A percentile compares a stretch with the other conserved stretches of the same genome.
Evolutionary conservation across 2,113 vertebrate species (phyloP).

Genomic region (Apodemus speciosus): DNA sequence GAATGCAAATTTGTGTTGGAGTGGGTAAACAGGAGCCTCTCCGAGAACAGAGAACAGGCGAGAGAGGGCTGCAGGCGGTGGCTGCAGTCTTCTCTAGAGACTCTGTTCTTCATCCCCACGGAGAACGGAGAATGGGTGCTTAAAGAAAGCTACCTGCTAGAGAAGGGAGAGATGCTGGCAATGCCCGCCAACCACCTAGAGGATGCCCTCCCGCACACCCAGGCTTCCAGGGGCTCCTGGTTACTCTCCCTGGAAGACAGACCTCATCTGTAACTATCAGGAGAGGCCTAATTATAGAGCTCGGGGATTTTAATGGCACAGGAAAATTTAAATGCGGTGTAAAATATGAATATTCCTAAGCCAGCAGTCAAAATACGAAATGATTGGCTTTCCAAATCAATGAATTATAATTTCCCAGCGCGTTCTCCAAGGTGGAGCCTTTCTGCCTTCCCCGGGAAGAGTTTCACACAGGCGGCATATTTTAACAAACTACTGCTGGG

Average conservation of each 20-base stretch:
- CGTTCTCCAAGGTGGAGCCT: constrained; percentile 71
- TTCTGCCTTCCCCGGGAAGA: constrained; percentile 54
- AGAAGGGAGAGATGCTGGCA: constrained; percentile 60
- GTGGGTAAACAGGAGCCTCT: constrained; percentile 5
- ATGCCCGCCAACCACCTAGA: constrained; percentile 9
- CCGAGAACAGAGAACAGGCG: neutral
- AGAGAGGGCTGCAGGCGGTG: neutral
- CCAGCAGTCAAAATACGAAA: constrained; percentile 81
- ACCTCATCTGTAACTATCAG: constrained; percentile 86
- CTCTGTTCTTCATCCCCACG: constrained; percentile 22
- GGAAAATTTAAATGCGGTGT: constrained; percentile 88
- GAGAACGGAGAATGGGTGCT: constrained; percentile 5
- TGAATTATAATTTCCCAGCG: constrained; percentile 78
- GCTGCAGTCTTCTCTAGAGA: neutral
- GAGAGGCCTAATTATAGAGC: constrained; percentile 89
- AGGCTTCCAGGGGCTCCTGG: constrained; percentile 74
- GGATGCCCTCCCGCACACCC: constrained; percentile 77
- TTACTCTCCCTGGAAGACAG: constrained; percentile 79
- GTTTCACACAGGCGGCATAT: neutral
- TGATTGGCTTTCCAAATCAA: constrained; percentile 84
- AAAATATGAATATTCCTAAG: constrained; percentile 86
- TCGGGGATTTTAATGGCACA: constrained; percentile 88
- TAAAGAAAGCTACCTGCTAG: constrained; percentile 63
- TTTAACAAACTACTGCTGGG: constrained; percentile 58
- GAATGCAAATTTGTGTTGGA: constrained; percentile 46